Percentiles rank a stretch among this genome's conserved stretches.
Evolutionary conservation across 2,113 vertebrate species (phyloP).

Genomic region (Periophthalmus modestus): DNA sequence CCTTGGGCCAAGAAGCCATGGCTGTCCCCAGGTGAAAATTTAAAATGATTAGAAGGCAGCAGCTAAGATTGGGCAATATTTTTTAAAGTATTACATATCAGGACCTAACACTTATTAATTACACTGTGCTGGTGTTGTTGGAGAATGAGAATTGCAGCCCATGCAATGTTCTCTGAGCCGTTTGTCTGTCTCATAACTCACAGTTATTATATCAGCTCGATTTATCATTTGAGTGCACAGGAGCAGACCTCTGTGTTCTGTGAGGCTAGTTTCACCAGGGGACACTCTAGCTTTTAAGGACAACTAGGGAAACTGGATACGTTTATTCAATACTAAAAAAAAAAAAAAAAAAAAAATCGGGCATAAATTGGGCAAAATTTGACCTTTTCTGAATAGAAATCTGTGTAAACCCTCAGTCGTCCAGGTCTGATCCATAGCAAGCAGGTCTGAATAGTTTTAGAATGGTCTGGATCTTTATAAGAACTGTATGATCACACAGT

Average conservation of each 20-base stretch:
- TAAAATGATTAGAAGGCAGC: conserved; percentile 58
- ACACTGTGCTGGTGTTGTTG: conserved; percentile 51
- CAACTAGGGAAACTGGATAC: neutral
- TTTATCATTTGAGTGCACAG: conserved; percentile 43
- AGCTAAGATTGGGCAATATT: conserved; percentile 60
- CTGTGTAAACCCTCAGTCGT: too few species aligned
- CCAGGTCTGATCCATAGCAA: too few species aligned
- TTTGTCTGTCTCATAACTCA: conserved; percentile 51
- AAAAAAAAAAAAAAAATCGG: too few species aligned
- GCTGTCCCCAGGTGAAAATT: conserved; percentile 63
- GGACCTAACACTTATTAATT: conserved; percentile 68
- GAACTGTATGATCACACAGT: too few species aligned
- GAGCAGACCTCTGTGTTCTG: conserved; percentile 33
- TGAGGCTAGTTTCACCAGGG: conserved; percentile 6
- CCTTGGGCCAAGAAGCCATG: conserved; percentile 23
- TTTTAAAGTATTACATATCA: conserved; percentile 60
- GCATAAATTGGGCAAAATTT: too few species aligned
- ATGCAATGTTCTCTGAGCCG: conserved; percentile 56
- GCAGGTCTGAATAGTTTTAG: too few species aligned
- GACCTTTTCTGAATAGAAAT: too few species aligned
- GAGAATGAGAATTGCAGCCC: conserved; percentile 54
- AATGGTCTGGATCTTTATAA: too few species aligned
- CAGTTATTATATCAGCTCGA: conserved; percentile 35
- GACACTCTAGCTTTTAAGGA: neutral
- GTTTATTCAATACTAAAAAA: neutral